A percentile compares a stretch with the other conserved stretches of the same genome.
These are phyloP conservation scores for Aphelocoma californica DNA, from an alignment of 2,797 vertebrate genomes.

Conservation along the genomic window DNA sequence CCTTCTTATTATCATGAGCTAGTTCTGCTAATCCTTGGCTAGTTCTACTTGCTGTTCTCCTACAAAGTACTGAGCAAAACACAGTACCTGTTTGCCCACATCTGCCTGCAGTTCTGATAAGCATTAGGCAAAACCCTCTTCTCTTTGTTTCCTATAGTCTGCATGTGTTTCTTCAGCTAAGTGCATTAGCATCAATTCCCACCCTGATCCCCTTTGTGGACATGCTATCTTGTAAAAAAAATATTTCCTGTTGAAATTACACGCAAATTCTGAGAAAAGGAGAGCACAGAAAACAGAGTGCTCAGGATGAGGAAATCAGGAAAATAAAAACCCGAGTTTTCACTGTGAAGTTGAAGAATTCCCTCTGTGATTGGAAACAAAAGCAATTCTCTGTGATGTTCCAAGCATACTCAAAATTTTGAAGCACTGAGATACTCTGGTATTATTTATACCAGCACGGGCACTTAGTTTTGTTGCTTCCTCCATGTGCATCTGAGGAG, in stretches of 20 bases:
- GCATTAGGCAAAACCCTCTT: neutral
- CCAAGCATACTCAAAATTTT: neutral
- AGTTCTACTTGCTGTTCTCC: neutral
- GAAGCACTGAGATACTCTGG: neutral
- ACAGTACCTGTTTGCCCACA: neutral
- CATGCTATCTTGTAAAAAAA: neutral
- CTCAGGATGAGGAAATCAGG: fast-evolving
- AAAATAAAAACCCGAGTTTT: neutral
- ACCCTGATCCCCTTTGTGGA: neutral
- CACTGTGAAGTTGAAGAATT: neutral
- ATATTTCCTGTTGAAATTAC: neutral
- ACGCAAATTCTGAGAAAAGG: neutral
- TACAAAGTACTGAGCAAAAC: neutral
- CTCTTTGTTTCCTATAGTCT: neutral
- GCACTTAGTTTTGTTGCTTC: neutral
- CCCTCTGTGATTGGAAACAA: neutral
- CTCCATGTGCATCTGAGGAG: neutral
- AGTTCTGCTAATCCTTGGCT: neutral
- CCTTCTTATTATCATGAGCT: neutral
- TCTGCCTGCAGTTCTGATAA: neutral
- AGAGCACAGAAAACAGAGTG: neutral
- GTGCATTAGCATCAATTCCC: neutral
- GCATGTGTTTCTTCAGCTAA: neutral
- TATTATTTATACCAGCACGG: neutral
- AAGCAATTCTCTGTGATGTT: neutral